Conservation (phyloP, 2,113 vertebrate genomes). For the Triplophysa siluroides region DNA sequence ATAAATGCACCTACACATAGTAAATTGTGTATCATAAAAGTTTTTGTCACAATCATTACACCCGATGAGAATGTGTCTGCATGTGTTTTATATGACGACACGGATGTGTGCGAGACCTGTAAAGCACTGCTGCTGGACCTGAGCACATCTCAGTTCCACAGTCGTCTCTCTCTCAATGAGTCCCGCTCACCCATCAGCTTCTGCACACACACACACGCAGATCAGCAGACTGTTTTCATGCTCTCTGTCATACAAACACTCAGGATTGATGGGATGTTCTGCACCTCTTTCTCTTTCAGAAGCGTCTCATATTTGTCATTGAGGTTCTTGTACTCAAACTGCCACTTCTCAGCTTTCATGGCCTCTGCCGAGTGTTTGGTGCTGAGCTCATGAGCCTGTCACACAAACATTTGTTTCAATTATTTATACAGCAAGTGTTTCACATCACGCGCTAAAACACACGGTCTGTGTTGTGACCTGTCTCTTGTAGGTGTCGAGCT, state of each 20-base stretch:
- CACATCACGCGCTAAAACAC: too few species aligned
- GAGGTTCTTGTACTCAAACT: slow-evolving; percentile 86
- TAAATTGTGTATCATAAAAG: too few species aligned
- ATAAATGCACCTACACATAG: too few species aligned
- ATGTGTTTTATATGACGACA: not conserved
- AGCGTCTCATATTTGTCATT: slow-evolving; percentile 82
- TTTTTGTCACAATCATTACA: too few species aligned
- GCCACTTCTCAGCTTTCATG: slow-evolving; percentile 89
- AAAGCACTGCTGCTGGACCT: slow-evolving; percentile 82
- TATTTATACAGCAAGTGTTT: not conserved
- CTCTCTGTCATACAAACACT: not conserved
- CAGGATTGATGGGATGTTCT: not conserved
- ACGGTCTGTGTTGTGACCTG: slow-evolving; percentile 69
- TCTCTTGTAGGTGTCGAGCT: slow-evolving; percentile 83
- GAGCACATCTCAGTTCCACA: slow-evolving; percentile 84
- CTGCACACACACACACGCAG: slow-evolving; percentile 60
- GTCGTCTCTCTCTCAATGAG: slow-evolving; percentile 86
- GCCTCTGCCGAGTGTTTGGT: slow-evolving; percentile 81
- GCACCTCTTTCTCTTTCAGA: slow-evolving; percentile 88
- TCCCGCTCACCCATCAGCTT: slow-evolving; percentile 82
- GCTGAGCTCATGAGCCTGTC: slow-evolving; percentile 83
- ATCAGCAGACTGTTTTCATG: not conserved
- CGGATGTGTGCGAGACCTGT: slow-evolving; percentile 70
- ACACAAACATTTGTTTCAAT: slow-evolving; percentile 35
- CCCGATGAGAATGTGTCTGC: too few species aligned